phyloP scores from a whole-genome alignment of 2,797 vertebrate genomes.

The Peromyscus eremicus region DNA sequence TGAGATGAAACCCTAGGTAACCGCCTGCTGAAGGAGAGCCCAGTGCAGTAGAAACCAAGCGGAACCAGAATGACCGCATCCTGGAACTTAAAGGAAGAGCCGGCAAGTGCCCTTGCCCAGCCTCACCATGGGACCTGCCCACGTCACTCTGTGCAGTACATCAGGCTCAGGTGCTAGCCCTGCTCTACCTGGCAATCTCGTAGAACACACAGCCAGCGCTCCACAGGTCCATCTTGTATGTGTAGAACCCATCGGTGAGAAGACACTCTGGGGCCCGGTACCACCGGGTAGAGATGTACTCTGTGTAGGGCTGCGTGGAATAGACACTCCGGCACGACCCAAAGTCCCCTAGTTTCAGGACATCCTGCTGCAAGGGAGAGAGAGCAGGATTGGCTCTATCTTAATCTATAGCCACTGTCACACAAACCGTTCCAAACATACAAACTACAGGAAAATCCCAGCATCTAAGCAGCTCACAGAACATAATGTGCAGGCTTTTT shows the following conservation, averaged over 20 bases:
- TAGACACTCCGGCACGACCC: constrained; percentile 93
- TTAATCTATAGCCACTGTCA: neutral
- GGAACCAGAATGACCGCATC: neutral
- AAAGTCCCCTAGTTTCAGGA: constrained; percentile 94
- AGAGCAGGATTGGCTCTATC: neutral
- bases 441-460: neutral
- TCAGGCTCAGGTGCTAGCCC: no score
- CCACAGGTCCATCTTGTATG: constrained; percentile 93
- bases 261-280: constrained; percentile 94
- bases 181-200: constrained; percentile 93
- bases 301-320: constrained; percentile 93
- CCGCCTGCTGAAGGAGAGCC: neutral
- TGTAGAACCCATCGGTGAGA: constrained; percentile 93
- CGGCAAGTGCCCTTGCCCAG: neutral
- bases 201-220: constrained; percentile 94
- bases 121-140: neutral
- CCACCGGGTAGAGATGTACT: constrained; percentile 95
- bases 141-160: neutral
- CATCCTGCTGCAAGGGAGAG: constrained; percentile 88
- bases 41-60: neutral
- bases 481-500: neutral
- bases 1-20: neutral
- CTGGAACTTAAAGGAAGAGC: neutral
- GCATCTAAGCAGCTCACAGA: neutral
- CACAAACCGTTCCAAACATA: constrained; percentile 11